Base-by-base conservation (phyloP, 2,797 vertebrate genomes). In the Nasua narica region DNA sequence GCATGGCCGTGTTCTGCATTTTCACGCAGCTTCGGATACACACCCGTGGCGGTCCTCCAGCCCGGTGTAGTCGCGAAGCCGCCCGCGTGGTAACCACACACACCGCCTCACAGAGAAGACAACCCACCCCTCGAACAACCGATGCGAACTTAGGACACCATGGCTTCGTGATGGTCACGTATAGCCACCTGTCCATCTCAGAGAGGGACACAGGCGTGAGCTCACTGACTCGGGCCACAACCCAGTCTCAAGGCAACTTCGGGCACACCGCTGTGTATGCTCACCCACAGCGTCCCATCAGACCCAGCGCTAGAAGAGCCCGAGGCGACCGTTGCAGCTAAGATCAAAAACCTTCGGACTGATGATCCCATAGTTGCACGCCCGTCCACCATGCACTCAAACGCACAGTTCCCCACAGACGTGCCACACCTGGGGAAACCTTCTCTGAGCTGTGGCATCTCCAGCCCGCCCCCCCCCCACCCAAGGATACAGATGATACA, bases 201-300 rank as follows among this genome's bases (percentile, higher is more conserved):
- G 29, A 62, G 60, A 62, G 32, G 25, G 69, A 14, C 81, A n/a
- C 4, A 23, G 72, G 62, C 2, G 0, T 29, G 15, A n/a, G 58
- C 19, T 5, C 40, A 8, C 82, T 6, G 46, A 46, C n/a, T 1
- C 0, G 0, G 5, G 23, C 48, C 4, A 0, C 62, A 13, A 0
- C 0, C 15, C 21, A 7, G 35, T 46, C 18, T 37, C 62, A 9
- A 32, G 79, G 35, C 58, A 70, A 19, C 35, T 3, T 62, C 56
- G 2, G 52, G 46, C 2, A 21, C 52, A 16, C 43, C 0, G 6
- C 25, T 1, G 2, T 3, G 65, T 52, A 18, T 23, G 19, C 69
- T 9, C 18, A 2, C 10, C 13, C n/a, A 12, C 18, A 32, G n/a
- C n/a, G 3, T 11, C 21, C 0, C 0, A 1, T 50, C 7, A 7